A percentile compares a stretch with the other conserved stretches of the same genome.
Evolutionary conservation across 2,888 invertebrate genomes (phyloP).

Genomic region (Drosophila falleni): DNA sequence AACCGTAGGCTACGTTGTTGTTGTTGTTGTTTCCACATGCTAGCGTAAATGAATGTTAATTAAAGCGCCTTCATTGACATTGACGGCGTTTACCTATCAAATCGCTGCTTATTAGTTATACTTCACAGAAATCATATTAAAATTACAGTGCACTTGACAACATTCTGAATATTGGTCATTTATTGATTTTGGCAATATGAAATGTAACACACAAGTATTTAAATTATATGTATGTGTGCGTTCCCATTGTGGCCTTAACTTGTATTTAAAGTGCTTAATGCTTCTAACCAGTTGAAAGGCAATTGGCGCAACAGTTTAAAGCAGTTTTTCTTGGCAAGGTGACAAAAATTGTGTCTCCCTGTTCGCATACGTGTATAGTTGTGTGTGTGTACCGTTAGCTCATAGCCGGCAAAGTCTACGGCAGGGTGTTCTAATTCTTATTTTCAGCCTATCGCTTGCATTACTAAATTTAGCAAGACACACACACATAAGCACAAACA

Average conservation of each 20-base stretch:
- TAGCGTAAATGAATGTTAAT: slow-evolving; percentile 51
- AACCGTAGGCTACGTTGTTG: slow-evolving; percentile 18
- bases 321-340: slow-evolving; percentile 65
- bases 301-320: slow-evolving; percentile 71
- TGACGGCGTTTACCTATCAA: slow-evolving; percentile 20
- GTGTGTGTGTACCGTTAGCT: slow-evolving; percentile 45
- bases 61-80: slow-evolving; percentile 49
- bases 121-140: slow-evolving; percentile 7
- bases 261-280: slow-evolving; percentile 32
- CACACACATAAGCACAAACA: slow-evolving; percentile 17
- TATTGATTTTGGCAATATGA: slow-evolving; percentile 68
- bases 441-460: slow-evolving; percentile 72
- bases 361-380: slow-evolving; percentile 22
- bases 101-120: neutral
- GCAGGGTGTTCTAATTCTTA: slow-evolving; percentile 81
- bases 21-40: slow-evolving; percentile 36
- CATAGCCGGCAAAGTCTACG: slow-evolving; percentile 58
- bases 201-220: slow-evolving; percentile 1
- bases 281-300: slow-evolving; percentile 26
- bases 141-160: slow-evolving; percentile 15
- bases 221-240: slow-evolving; percentile 11
- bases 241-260: slow-evolving; percentile 26
- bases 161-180: slow-evolving; percentile 46
- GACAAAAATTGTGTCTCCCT: slow-evolving; percentile 50
- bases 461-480: slow-evolving; percentile 75